Conservation (phyloP, 2,113 vertebrate species). For the Nesospiza acunhae region DNA sequence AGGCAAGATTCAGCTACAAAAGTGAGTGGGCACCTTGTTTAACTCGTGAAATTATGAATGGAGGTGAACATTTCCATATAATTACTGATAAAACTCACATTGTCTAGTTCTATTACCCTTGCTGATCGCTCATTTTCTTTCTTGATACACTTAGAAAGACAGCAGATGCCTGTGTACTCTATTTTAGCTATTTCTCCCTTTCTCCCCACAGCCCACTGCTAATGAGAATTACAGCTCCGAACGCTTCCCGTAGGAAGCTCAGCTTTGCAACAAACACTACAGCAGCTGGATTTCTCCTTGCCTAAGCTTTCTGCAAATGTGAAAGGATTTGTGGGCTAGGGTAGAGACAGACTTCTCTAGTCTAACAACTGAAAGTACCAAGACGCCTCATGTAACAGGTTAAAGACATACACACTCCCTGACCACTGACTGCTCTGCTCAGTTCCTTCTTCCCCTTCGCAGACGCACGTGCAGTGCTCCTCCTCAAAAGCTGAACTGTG, state of each 20-base stretch:
- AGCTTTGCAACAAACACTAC: not conserved
- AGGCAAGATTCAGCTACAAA: not conserved
- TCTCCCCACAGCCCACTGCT: not conserved
- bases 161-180: not conserved
- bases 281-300: not conserved
- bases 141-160: not conserved
- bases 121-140: constrained; percentile 33
- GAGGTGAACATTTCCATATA: not conserved
- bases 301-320: not conserved
- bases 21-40: not conserved
- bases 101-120: not conserved
- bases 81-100: not conserved
- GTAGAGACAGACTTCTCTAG: not conserved
- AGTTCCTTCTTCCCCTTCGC: not conserved
- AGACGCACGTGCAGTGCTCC: rapidly evolving
- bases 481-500: not conserved
- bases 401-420: rapidly evolving
- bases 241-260: not conserved
- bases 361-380: not conserved
- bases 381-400: not conserved
- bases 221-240: not conserved
- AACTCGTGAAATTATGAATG: not conserved
- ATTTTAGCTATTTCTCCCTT: not conserved
- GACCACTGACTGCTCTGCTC: not conserved
- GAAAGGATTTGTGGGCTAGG: not conserved